A percentile compares a stretch with the other conserved stretches of the same genome.
phyloP scores from a whole-genome alignment of 1,140 invertebrate genomes.

The Cardiocondyla obscurior region DNA sequence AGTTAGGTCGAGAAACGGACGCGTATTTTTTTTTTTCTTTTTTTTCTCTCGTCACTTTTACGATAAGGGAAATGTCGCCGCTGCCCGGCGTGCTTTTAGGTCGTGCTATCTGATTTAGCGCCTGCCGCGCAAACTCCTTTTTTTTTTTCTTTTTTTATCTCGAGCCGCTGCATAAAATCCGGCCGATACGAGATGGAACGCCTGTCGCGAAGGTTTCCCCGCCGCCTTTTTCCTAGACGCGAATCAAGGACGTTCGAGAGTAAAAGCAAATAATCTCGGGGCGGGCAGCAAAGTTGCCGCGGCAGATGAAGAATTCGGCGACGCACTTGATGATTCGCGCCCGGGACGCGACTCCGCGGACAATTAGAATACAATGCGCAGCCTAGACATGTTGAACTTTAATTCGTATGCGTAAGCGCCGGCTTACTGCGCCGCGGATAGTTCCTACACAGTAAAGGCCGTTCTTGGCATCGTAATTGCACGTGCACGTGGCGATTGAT shows the following conservation, averaged over 20 bases:
- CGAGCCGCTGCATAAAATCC: not conserved
- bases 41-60: not conserved
- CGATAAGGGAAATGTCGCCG: not conserved
- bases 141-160: not conserved
- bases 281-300: too few species aligned
- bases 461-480: slow-evolving; percentile 36
- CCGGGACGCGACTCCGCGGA: not conserved
- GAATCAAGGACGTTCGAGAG: not conserved
- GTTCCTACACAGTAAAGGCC: slow-evolving; percentile 37
- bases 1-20: not conserved
- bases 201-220: not conserved
- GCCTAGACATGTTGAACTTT: slow-evolving; percentile 26
- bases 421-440: slow-evolving; percentile 25
- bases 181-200: too few species aligned
- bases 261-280: not conserved
- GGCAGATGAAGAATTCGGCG: too few species aligned
- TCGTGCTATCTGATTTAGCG: not conserved
- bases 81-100: not conserved
- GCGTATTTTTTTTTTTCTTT: not conserved
- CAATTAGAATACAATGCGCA: slow-evolving; percentile 43
- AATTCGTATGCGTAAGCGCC: slow-evolving; percentile 35
- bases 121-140: not conserved
- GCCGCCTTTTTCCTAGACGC: not conserved
- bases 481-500: slow-evolving; percentile 34
- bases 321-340: not conserved